phyloP scores from a whole-genome alignment of 2,113 vertebrate species.

The Ptychochromis oligacanthus region DNA sequence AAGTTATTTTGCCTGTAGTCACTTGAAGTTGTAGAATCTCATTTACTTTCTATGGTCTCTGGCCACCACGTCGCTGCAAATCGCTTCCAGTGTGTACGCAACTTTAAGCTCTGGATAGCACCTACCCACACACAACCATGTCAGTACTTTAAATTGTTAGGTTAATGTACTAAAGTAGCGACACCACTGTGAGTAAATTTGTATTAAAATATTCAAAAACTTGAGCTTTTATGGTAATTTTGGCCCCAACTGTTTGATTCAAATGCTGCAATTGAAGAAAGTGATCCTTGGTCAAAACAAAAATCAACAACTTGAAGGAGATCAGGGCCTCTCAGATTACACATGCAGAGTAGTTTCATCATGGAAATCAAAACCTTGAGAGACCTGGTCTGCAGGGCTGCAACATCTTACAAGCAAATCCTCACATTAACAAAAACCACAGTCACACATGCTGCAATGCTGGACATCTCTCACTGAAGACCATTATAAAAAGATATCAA shows the following conservation, averaged over 20 bases:
- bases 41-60: too few relatives aligned
- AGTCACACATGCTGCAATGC: background rate
- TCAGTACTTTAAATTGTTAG: too few relatives aligned
- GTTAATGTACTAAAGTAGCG: background rate
- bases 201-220: background rate
- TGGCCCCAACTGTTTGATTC: background rate
- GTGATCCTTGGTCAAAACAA: background rate
- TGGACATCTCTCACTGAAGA: background rate
- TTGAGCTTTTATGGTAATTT: background rate
- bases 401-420: background rate
- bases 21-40: too few relatives aligned
- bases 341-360: slow-evolving; percentile 1
- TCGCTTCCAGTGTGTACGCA: too few relatives aligned
- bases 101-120: too few relatives aligned
- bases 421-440: background rate
- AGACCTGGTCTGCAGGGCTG: background rate
- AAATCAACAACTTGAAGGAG: background rate
- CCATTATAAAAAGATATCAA: background rate
- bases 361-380: slow-evolving; percentile 8
- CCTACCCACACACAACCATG: too few relatives aligned
- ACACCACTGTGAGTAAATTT: background rate
- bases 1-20: too few relatives aligned
- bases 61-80: too few relatives aligned
- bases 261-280: background rate
- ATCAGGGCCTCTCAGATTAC: background rate